Conservation (phyloP, 2,888 invertebrate species). For the Aradus depressus region DNA sequence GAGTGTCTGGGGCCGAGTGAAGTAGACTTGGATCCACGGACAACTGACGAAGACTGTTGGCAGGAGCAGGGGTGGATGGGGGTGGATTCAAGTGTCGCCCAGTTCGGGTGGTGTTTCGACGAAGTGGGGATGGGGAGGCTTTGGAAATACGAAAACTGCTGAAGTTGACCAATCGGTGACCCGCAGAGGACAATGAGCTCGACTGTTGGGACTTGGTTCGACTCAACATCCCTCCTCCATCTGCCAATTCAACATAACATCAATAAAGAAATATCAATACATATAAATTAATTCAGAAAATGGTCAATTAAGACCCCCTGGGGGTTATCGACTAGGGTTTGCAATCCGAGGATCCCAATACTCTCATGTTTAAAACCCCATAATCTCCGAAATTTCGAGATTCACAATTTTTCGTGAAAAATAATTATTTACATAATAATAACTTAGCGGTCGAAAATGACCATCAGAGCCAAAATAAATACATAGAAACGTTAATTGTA, state of each 20-base stretch:
- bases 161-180: conserved; percentile 31
- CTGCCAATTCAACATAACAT: conserved; percentile 32
- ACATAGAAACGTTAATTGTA: too few relatives aligned
- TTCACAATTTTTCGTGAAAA: too few relatives aligned
- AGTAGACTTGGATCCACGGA: conserved; percentile 30
- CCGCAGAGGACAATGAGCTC: conserved; percentile 28
- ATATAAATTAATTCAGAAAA: too few relatives aligned
- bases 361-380: too few relatives aligned
- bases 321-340: too few relatives aligned
- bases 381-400: too few relatives aligned
- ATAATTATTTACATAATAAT: too few relatives aligned
- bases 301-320: too few relatives aligned
- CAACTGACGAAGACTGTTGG: conserved; percentile 30
- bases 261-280: too few relatives aligned
- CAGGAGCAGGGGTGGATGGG: conserved; percentile 19
- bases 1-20: conserved; percentile 31
- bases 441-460: too few relatives aligned
- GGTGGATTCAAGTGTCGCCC: conserved; percentile 25
- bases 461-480: too few relatives aligned
- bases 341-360: too few relatives aligned
- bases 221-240: conserved; percentile 40
- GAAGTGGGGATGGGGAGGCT: conserved; percentile 28
- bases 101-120: conserved; percentile 28
- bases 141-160: conserved; percentile 33
- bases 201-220: conserved; percentile 36